Conservation (phyloP, 2,113 vertebrate genomes). For the Melospiza georgiana region DNA sequence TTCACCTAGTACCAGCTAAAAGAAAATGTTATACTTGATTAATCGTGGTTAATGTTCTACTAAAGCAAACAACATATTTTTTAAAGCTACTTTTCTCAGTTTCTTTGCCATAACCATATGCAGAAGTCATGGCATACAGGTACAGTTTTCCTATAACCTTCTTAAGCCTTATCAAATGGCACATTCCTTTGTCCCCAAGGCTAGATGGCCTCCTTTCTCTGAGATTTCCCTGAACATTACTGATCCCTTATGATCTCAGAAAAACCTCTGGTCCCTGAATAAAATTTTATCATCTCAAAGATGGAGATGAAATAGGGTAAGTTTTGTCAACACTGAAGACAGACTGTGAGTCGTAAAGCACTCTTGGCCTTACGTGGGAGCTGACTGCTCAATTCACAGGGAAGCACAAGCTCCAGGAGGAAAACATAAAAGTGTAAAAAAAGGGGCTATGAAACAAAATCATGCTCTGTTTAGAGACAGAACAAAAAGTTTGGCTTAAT, state of each 20-base stretch:
- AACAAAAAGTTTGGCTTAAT: not conserved
- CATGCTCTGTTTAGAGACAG: not conserved
- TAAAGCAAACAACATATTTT: not conserved
- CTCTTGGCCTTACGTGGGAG: not conserved
- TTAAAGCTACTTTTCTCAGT: not conserved
- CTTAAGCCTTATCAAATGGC: not conserved
- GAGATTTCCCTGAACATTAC: not conserved
- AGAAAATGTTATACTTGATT: not conserved
- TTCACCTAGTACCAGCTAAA: not conserved
- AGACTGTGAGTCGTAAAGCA: not conserved
- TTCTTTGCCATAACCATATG: not conserved
- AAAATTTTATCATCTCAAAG: not conserved
- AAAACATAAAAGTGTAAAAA: not conserved
- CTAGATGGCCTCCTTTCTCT: not conserved
- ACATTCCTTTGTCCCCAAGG: not conserved
- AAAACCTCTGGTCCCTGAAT: not conserved
- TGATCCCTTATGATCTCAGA: not conserved
- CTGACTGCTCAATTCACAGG: not conserved
- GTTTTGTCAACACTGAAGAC: not conserved
- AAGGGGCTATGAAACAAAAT: not conserved
- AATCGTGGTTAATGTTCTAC: not conserved
- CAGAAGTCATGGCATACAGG: not conserved
- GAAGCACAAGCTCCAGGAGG: not conserved
- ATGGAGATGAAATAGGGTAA: not conserved
- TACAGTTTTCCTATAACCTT: not conserved